Percentiles rank a stretch among this genome's conserved stretches.
Conservation (phyloP, 1,140 invertebrate genomes). For the Bilobella aurantiaca region DNA sequence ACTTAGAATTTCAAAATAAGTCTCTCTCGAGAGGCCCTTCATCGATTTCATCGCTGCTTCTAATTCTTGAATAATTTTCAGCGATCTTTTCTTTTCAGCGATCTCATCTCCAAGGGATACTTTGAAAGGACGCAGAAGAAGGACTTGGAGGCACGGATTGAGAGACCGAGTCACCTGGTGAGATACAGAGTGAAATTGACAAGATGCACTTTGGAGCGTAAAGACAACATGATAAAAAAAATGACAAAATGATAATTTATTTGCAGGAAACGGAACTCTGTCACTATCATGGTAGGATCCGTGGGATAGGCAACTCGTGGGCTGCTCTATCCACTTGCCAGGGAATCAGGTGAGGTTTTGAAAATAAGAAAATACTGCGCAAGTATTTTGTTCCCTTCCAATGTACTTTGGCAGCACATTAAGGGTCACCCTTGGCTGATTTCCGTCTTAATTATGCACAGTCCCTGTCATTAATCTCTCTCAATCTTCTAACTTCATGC, state of each 20-base stretch:
- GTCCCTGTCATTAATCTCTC: no score
- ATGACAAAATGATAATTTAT: neutral
- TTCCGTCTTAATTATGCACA: no score
- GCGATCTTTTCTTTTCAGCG: slow-evolving; percentile 40
- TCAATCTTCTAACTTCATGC: no score
- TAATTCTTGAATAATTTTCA: neutral
- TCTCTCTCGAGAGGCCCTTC: neutral
- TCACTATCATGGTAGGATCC: slow-evolving; percentile 71
- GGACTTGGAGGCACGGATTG: slow-evolving; percentile 44
- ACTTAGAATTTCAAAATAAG: neutral
- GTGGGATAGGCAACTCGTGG: slow-evolving; percentile 58
- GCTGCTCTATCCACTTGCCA: slow-evolving; percentile 76
- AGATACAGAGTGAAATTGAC: slow-evolving; percentile 34
- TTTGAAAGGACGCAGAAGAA: slow-evolving; percentile 62
- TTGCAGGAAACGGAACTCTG: slow-evolving; percentile 60
- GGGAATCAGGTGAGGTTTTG: slow-evolving; percentile 49
- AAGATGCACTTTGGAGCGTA: no score
- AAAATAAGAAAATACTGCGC: no score
- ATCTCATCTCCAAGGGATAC: slow-evolving; percentile 61
- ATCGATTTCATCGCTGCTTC: neutral
- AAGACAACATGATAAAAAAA: no score
- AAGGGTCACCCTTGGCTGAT: no score
- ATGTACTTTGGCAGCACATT: no score
- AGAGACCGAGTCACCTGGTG: slow-evolving; percentile 53
- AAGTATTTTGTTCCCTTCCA: no score